Conservation (phyloP, 2,888 invertebrate species). For the Leptinotarsa haldemani region DNA sequence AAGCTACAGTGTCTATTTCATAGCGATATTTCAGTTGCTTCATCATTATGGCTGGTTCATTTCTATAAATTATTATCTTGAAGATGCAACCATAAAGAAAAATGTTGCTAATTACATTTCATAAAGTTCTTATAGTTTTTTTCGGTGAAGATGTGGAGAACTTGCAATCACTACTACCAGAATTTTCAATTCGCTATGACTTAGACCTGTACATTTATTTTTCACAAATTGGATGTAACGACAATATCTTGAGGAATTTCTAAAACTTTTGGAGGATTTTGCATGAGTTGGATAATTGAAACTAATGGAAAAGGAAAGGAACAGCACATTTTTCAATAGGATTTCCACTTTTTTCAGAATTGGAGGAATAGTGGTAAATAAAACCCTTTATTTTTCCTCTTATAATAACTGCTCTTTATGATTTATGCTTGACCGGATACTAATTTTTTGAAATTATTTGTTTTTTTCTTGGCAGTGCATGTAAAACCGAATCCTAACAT, state of each 20-base stretch:
- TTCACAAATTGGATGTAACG: not conserved
- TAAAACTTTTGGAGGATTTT: constrained; percentile 38
- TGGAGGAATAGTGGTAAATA: constrained; percentile 39
- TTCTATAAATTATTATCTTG: no score
- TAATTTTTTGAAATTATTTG: not conserved
- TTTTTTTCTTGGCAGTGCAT: not conserved
- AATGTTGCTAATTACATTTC: no score
- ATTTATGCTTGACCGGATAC: constrained; percentile 1
- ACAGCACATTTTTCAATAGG: constrained; percentile 18
- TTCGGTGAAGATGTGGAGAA: not conserved
- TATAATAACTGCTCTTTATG: constrained; percentile 20
- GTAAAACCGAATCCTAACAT: not conserved
- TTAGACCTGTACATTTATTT: not conserved
- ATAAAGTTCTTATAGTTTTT: no score
- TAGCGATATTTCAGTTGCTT: constrained; percentile 2
- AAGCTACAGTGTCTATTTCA: constrained; percentile 28
- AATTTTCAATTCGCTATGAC: not conserved
- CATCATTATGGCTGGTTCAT: not conserved
- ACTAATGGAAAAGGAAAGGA: constrained; percentile 26
- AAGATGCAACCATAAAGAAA: no score
- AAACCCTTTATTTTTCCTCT: constrained; percentile 26
- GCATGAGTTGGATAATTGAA: constrained; percentile 36
- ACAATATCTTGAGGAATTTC: constrained; percentile 32
- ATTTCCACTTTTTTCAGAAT: constrained; percentile 20
- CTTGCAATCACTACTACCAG: not conserved